Percentiles rank a stretch among this genome's conserved stretches.
Conservation (phyloP, 37 sponge, comb jelly and placozoan species). For the Geodia barretti region DNA sequence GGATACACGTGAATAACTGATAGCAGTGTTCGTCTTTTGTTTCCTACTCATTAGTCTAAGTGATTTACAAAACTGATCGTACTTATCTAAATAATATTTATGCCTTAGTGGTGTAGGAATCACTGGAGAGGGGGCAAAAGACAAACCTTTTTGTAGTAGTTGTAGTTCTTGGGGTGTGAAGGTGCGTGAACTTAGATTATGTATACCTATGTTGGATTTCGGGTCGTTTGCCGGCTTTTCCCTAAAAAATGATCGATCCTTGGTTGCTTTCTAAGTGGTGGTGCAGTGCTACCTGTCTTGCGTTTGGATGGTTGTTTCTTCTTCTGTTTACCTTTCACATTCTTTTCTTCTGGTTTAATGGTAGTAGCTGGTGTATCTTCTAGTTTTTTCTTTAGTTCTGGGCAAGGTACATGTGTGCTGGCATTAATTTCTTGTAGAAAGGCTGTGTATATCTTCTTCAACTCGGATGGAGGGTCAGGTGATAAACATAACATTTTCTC, state of each 20-base stretch:
- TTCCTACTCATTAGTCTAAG: not conserved
- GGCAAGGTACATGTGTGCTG: not conserved
- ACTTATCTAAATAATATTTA: not conserved
- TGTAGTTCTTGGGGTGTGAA: not conserved
- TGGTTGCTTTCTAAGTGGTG: not conserved
- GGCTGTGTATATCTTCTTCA: not conserved
- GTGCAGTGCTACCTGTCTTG: not conserved
- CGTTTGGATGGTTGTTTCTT: not conserved
- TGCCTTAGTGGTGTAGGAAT: not conserved
- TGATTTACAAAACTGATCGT: not conserved
- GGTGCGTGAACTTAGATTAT: not conserved
- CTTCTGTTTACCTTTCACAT: not conserved
- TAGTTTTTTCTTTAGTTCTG: not conserved
- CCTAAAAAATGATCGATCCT: constrained; percentile 7
- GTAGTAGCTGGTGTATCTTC: not conserved
- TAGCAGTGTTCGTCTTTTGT: too few relatives aligned
- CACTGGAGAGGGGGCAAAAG: constrained; percentile 11
- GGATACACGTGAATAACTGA: too few relatives aligned
- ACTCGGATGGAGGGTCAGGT: not conserved
- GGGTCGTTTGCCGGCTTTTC: constrained; percentile 2
- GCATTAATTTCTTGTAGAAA: not conserved
- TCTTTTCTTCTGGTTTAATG: not conserved
- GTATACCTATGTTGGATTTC: not conserved
- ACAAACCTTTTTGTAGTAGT: constrained; percentile 4
- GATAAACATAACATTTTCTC: not conserved